These are phyloP conservation scores for Sebastes schlegelii DNA, from an alignment of 2,113 vertebrate species.

Conservation along the genomic window DNA sequence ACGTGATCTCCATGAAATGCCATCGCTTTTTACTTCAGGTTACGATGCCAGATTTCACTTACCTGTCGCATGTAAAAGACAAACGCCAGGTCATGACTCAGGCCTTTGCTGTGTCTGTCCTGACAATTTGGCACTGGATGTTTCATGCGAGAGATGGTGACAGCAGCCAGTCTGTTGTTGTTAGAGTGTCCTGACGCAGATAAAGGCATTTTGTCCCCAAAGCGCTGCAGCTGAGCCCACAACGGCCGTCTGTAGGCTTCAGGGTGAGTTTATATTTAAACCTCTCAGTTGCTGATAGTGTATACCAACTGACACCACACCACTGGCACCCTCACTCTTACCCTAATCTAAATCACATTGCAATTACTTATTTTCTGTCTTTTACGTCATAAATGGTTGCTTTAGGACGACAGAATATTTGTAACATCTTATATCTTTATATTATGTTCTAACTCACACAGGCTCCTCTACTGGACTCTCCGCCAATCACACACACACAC, in stretches of 20 bases:
- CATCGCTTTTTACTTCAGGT: slow-evolving; percentile 8
- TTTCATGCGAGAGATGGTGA: neutral
- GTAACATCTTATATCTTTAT: too few relatives aligned
- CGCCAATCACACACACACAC: too few relatives aligned
- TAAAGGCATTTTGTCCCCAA: slow-evolving; percentile 41
- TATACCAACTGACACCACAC: slow-evolving; percentile 28
- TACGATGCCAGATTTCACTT: neutral
- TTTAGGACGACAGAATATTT: too few relatives aligned
- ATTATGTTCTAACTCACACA: too few relatives aligned
- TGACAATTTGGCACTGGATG: neutral
- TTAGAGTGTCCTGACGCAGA: neutral
- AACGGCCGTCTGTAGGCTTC: slow-evolving; percentile 29
- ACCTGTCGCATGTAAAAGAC: neutral
- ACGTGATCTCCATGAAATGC: neutral
- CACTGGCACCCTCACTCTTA: slow-evolving; percentile 7
- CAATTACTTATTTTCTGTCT: neutral
- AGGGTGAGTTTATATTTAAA: slow-evolving; percentile 60
- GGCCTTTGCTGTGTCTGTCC: neutral
- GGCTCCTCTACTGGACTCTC: too few relatives aligned
- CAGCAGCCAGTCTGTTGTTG: neutral
- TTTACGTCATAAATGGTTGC: too few relatives aligned
- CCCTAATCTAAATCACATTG: neutral
- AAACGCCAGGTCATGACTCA: neutral
- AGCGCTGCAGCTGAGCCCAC: slow-evolving; percentile 67
- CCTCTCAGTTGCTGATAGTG: slow-evolving; percentile 15